phyloP scores from a whole-genome alignment of 1,140 invertebrate genomes.

The Calephelis virginiensis region DNA sequence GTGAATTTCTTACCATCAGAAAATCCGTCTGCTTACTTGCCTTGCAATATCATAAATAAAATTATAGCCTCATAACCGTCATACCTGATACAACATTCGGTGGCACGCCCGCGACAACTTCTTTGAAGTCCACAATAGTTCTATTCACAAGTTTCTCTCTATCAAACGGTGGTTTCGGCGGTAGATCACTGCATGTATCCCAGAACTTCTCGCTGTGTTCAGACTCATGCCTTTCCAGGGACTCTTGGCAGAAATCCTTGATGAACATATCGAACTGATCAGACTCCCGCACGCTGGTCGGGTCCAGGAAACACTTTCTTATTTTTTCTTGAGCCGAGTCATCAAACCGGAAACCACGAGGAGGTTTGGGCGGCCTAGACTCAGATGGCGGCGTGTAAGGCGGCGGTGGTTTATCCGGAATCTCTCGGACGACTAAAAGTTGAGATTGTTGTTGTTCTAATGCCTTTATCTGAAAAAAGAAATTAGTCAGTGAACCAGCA shows the following conservation, averaged over 20 bases:
- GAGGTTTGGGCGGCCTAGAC: slow-evolving; percentile 35
- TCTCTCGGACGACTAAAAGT: slow-evolving; percentile 57
- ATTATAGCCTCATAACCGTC: neutral
- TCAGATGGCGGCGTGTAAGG: slow-evolving; percentile 66
- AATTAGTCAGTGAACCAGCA: too few species aligned
- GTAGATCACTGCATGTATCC: slow-evolving; percentile 55
- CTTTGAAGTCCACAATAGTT: slow-evolving; percentile 43
- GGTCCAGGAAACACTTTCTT: slow-evolving; percentile 33
- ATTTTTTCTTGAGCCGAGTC: slow-evolving; percentile 44
- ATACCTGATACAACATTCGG: slow-evolving; percentile 55
- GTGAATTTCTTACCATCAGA: too few species aligned
- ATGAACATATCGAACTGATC: slow-evolving; percentile 52
- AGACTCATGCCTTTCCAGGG: slow-evolving; percentile 36
- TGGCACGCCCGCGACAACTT: slow-evolving; percentile 50
- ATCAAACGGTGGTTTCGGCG: slow-evolving; percentile 40
- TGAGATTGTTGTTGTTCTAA: slow-evolving; percentile 66
- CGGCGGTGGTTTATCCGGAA: slow-evolving; percentile 68
- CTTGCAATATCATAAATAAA: neutral
- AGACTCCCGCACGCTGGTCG: slow-evolving; percentile 31
- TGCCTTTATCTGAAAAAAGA: slow-evolving; percentile 61
- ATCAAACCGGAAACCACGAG: slow-evolving; percentile 44
- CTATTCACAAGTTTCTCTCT: slow-evolving; percentile 38
- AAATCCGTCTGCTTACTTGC: too few species aligned
- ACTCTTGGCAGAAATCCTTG: slow-evolving; percentile 59
- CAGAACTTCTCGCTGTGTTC: slow-evolving; percentile 55